These are phyloP conservation scores for Pemphredon lugubris DNA, from an alignment of 2,888 invertebrate genomes.

Conservation along the genomic window DNA sequence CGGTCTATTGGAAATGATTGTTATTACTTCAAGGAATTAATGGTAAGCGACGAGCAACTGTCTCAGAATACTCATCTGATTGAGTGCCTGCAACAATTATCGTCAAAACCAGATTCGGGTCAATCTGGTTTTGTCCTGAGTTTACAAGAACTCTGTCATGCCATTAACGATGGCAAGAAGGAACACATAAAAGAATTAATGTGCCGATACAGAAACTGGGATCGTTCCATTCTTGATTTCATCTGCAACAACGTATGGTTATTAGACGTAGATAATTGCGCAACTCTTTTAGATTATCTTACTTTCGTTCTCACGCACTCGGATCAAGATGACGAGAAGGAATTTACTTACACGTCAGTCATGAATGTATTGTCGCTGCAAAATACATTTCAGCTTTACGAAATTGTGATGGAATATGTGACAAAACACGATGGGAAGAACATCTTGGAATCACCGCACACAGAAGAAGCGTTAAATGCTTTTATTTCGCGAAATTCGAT, in stretches of 20 bases:
- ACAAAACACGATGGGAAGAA: slow-evolving; percentile 64
- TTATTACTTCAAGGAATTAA: slow-evolving; percentile 65
- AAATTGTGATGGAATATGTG: slow-evolving; percentile 66
- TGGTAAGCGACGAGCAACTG: slow-evolving; percentile 54
- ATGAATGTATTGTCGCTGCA: slow-evolving; percentile 60
- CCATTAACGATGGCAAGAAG: slow-evolving; percentile 54
- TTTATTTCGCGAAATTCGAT: slow-evolving; percentile 65
- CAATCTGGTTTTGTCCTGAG: slow-evolving; percentile 38
- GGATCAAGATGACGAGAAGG: slow-evolving; percentile 50
- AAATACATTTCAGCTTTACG: slow-evolving; percentile 62
- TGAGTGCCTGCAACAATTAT: slow-evolving; percentile 68
- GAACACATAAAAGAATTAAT: slow-evolving; percentile 66
- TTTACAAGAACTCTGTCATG: slow-evolving; percentile 65
- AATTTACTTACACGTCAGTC: slow-evolving; percentile 51
- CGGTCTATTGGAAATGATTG: slow-evolving; percentile 72
- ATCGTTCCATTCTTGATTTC: slow-evolving; percentile 58
- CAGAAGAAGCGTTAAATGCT: slow-evolving; percentile 60
- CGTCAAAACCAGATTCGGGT: slow-evolving; percentile 63
- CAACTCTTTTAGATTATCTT: slow-evolving; percentile 69
- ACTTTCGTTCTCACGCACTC: slow-evolving; percentile 52
- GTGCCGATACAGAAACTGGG: slow-evolving; percentile 71
- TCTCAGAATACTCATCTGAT: slow-evolving; percentile 62
- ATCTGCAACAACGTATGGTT: slow-evolving; percentile 49
- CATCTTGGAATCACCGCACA: slow-evolving; percentile 59
- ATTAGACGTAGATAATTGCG: slow-evolving; percentile 64